These are phyloP conservation scores for Dendroctonus valens DNA, from an alignment of 1,140 invertebrate species.

Conservation along the genomic window DNA sequence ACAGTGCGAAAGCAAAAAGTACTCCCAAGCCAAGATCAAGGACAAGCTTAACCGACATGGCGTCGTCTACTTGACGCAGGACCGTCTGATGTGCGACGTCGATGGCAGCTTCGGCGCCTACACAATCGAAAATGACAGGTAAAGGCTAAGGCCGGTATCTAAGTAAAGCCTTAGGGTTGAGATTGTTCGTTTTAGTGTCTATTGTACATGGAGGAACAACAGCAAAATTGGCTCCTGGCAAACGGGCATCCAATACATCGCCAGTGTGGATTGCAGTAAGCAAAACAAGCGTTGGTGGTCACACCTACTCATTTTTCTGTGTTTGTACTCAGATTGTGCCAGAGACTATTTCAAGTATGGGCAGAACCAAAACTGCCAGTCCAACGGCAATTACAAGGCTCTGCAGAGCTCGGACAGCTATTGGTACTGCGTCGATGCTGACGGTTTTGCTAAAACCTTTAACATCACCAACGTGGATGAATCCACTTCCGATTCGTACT, in stretches of 20 bases:
- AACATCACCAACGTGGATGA: neutral
- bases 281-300: constrained; percentile 30
- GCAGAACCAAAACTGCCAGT: constrained; percentile 1
- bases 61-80: constrained; percentile 50
- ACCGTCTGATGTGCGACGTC: constrained; percentile 55
- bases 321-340: constrained; percentile 11
- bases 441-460: constrained; percentile 19
- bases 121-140: constrained; percentile 46
- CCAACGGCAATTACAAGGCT: constrained; percentile 26
- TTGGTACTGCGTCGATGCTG: constrained; percentile 22
- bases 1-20: constrained; percentile 59
- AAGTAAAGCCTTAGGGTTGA: neutral
- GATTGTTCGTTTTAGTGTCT: constrained; percentile 38
- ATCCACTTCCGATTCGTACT: neutral
- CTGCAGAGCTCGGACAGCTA: constrained; percentile 14
- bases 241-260: constrained; percentile 45
- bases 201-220: constrained; percentile 56
- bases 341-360: constrained; percentile 11
- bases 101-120: constrained; percentile 60
- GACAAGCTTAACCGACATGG: constrained; percentile 55
- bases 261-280: constrained; percentile 58
- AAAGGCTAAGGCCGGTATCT: neutral
- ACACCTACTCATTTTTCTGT: neutral
- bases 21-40: constrained; percentile 51
- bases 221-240: constrained; percentile 53